Base-by-base conservation (phyloP, 1,140 invertebrate genomes). In the Zaprionus davidi region DNA sequence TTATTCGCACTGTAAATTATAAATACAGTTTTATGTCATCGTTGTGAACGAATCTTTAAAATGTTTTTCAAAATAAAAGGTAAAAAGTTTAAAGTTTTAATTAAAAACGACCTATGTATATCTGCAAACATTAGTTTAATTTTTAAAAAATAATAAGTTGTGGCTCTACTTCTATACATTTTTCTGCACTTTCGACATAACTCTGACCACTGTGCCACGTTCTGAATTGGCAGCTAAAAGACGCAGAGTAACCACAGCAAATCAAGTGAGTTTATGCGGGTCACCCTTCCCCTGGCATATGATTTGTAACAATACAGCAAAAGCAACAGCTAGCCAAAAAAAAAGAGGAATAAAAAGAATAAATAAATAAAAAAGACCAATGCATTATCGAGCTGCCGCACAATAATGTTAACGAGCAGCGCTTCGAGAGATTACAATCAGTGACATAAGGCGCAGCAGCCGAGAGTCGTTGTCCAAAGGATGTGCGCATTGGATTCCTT, bases 321-420 rank as follows among this genome's bases (percentile, higher is more conserved):
- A 64, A 71, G 58, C 72, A 74, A 82, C 59, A 75, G 78, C 56
- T 78, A 64, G 63, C 60, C 64, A 74, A 76, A 67, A 66, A 20
- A 64, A 46, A 70, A 77, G 70, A 71, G 26, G 41, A 26, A 41
- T 22, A 28, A 41, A 82, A 70, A 38, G 34, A 62, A 70, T 51
- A 76, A 49, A 62, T 28, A 64, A 49, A 82, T 64, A 66, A 87
- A 55, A 74, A 75, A 70, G 81, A 75, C 67, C 84, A 81, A 87
- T 88, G 73, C 83, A 78, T 72, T 71, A 80, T 78, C 67, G 51
- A 53, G 62, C 38, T 46, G 71, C 55, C 74, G 72, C 75, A 83
- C 79, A 85, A 81, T 81, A 84, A 79, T 81, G 84, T 80, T 88
- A 87, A 87, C 83, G 80, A 87, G 84, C 80, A 72, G 83, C 84